These are phyloP conservation scores for Corythoichthys intestinalis DNA, from an alignment of 2,113 vertebrate species.

Conservation along the genomic window DNA sequence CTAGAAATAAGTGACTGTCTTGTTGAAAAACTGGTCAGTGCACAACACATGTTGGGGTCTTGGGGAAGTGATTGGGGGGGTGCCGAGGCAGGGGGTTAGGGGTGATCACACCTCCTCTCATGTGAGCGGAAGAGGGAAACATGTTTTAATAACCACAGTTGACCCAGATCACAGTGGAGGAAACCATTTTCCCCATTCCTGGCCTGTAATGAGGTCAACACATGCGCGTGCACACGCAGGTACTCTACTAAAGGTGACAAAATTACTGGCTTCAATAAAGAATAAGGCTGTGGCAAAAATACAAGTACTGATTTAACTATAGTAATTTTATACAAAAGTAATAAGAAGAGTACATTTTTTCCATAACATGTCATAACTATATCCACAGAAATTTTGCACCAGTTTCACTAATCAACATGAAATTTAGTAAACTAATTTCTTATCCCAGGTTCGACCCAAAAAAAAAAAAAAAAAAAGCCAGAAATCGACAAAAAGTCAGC, in stretches of 20 bases:
- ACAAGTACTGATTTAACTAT: no score
- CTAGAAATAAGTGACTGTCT: background rate
- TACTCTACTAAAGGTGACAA: background rate
- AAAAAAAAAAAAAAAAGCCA: background rate
- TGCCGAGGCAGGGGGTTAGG: no score
- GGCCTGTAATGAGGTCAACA: constrained; percentile 35
- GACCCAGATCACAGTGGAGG: constrained; percentile 57
- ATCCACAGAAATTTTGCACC: no score
- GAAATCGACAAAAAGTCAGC: constrained; percentile 16
- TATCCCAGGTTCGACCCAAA: no score
- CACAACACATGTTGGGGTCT: constrained; percentile 14
- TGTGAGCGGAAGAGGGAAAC: constrained; percentile 59
- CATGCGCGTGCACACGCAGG: constrained; percentile 9
- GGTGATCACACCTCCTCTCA: constrained; percentile 37
- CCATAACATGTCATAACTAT: no score
- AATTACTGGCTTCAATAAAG: background rate
- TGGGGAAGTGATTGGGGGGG: constrained; percentile 13
- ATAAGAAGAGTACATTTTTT: no score
- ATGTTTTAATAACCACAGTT: constrained; percentile 64
- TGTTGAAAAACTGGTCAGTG: constrained; percentile 11
- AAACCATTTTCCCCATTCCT: constrained; percentile 42
- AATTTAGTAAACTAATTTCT: no score
- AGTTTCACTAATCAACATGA: no score
- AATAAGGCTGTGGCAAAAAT: background rate
- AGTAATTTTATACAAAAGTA: no score